Conservation (phyloP, 2,888 invertebrate species). For the Aleiodes alternator region DNA sequence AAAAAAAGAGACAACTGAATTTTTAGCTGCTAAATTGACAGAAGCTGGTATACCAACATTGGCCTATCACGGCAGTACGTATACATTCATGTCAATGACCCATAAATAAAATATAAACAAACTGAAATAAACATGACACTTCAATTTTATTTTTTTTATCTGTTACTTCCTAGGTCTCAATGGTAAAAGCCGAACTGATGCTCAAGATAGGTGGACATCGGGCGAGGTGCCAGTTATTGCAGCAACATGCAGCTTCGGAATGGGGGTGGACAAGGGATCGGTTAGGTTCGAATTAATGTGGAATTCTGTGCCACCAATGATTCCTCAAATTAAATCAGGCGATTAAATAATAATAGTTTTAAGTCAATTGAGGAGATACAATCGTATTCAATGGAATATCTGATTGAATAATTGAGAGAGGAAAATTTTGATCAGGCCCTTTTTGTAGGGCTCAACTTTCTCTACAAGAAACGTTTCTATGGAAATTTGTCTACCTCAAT, state of each 20-base stretch:
- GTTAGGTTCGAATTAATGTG: conserved; percentile 80
- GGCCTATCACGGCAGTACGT: conserved; percentile 92
- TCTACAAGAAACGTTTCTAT: not conserved
- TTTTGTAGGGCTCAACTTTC: not conserved
- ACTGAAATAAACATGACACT: not conserved
- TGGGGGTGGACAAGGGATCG: conserved; percentile 98
- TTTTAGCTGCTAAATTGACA: conserved; percentile 86
- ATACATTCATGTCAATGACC: conserved; percentile 25
- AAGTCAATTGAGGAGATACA: not conserved
- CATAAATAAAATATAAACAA: not conserved
- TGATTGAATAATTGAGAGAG: too few species aligned
- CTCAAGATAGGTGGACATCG: conserved; percentile 94
- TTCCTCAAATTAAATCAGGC: conserved; percentile 22
- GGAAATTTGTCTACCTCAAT: too few species aligned
- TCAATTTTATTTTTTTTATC: conserved; percentile 29
- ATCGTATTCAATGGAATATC: too few species aligned
- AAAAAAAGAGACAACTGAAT: conserved; percentile 92
- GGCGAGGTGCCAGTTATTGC: conserved; percentile 93
- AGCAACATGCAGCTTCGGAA: conserved; percentile 98
- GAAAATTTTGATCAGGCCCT: not conserved
- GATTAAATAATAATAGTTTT: too few species aligned
- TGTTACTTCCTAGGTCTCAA: conserved; percentile 79
- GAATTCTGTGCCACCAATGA: conserved; percentile 30
- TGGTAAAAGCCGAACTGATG: conserved; percentile 83
- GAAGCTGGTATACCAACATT: conserved; percentile 85